Conservation (phyloP, 1,140 invertebrate species). For the Calliphora vicina region DNA sequence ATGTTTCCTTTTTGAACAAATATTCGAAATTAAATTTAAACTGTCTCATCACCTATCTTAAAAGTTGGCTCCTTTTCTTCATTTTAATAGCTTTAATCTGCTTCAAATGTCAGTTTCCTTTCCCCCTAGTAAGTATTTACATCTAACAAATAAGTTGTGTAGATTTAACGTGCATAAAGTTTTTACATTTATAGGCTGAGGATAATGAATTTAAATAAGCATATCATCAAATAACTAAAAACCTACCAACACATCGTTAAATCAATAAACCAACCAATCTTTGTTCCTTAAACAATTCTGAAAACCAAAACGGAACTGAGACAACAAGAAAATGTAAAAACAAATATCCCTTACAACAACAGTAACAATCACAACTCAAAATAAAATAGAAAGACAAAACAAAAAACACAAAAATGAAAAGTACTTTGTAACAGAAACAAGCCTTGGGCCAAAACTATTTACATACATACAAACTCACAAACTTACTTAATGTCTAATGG, state of each 20-base stretch:
- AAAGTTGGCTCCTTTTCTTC: too few species aligned
- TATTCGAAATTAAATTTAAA: too few species aligned
- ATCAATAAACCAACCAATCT: constrained; percentile 4
- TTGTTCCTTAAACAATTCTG: background rate
- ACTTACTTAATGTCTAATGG: background rate
- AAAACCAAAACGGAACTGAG: background rate
- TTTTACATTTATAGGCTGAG: background rate
- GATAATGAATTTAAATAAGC: background rate
- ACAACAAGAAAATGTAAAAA: background rate
- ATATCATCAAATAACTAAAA: background rate
- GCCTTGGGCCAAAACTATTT: background rate
- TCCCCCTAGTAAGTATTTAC: too few species aligned
- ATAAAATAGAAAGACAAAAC: background rate
- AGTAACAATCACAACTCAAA: background rate
- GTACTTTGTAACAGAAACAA: background rate
- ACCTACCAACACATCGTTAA: background rate
- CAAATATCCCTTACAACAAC: background rate
- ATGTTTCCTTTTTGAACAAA: too few species aligned
- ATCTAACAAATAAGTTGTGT: too few species aligned
- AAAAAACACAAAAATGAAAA: background rate
- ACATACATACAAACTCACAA: background rate
- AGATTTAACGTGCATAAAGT: background rate
- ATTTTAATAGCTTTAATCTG: too few species aligned
- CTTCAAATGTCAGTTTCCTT: too few species aligned
- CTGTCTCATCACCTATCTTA: too few species aligned